phyloP scores from a whole-genome alignment of 2,888 invertebrate species.

The Autographa pulchrina region DNA sequence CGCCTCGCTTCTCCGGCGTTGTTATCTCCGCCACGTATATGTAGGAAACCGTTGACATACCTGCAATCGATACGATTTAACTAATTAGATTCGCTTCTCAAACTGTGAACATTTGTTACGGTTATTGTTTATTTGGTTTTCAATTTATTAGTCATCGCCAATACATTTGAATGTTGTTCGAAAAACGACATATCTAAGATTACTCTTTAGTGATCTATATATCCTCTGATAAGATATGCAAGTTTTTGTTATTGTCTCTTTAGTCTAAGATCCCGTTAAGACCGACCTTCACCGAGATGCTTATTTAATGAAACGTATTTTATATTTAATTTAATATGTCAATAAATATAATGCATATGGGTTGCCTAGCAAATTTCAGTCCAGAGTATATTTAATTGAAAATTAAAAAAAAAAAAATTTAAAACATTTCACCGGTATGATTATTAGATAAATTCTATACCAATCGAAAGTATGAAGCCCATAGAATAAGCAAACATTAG shows the following conservation, averaged over 20 bases:
- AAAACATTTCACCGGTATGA: no score
- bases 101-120: constrained; percentile 32
- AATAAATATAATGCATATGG: no score
- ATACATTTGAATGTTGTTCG: constrained; percentile 25
- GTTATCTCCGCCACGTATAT: constrained; percentile 92
- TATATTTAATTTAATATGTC: no score
- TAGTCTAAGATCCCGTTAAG: no score
- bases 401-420: no score
- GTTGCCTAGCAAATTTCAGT: no score
- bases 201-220: background rate
- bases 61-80: constrained; percentile 73
- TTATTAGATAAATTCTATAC: no score
- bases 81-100: constrained; percentile 19
- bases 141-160: constrained; percentile 40
- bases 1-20: constrained; percentile 91
- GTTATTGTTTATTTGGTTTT: constrained; percentile 31
- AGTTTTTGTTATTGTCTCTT: background rate
- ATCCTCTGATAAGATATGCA: background rate
- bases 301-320: no score
- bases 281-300: no score
- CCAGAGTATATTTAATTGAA: no score
- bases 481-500: no score
- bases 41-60: constrained; percentile 92
- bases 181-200: constrained; percentile 1
- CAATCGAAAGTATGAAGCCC: no score